Evolutionary conservation across 2,797 vertebrate genomes (phyloP), one percentile per base, ranked within the genome.

Genomic region (Dicrostonyx torquatus): DNA sequence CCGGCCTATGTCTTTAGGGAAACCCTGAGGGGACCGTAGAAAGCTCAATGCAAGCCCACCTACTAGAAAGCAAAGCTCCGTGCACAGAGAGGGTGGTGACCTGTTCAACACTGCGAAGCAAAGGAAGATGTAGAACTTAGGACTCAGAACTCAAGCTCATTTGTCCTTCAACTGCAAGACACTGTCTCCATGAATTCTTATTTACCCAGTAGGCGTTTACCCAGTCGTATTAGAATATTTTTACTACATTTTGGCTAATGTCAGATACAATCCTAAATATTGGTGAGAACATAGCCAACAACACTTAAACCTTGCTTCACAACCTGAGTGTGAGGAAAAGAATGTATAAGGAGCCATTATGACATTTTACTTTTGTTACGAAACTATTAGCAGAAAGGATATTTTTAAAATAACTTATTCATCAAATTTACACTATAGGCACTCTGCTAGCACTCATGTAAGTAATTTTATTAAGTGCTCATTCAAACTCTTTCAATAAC

Each of bases 101-200:
- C 82, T 78, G 5, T 64, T 83, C 72, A 84, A 79, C 6, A 45
- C 78, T 68, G 78, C 34, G 50, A 43, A 72, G 22, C 66, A 79
- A 87, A 95, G 48, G 13, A 18, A 95, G 83, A 90, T 73, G 31
- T 90, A 87, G 72, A 90, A 85, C 76, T 90, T 77, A 96, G 50
- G 66, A 77, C 26, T 80, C 29, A 58, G 34, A 4, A 37, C 92
- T 84, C 58, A 80, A 75, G 50, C 75, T 64, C 45, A 84, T 88
- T 95, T 90, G 17, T 87, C 73, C 80, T 76, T 87, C 45, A 78
- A 31, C n/a, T 64, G 37, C 37, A 66, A 90, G 83, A 45, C 24
- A 24, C 13, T 37, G 34, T 45, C n/a, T 15, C 45, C 53, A 8
- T 76, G 58, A 20, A 64, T 58, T 90, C 26, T 95, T 84, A 79